Percentiles rank a stretch among this genome's conserved stretches.
Conservation (phyloP, 2,113 vertebrate genomes). For the Anarhynchus alexandrinus region DNA sequence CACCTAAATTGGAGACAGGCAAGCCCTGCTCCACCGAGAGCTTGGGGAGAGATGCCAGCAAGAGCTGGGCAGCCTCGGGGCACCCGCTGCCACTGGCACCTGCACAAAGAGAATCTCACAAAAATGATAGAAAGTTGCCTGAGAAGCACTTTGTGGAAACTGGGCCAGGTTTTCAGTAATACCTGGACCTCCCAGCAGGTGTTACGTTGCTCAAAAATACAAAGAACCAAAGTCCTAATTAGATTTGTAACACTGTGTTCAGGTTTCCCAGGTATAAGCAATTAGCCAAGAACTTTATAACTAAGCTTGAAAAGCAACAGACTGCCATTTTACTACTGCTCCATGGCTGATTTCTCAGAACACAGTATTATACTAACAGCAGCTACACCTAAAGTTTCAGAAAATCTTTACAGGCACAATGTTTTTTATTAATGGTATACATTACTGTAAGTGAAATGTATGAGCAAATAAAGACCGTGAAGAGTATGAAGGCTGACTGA, state of each 20-base stretch:
- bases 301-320: not conserved
- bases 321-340: not conserved
- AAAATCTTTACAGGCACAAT: not conserved
- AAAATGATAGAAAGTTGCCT: not conserved
- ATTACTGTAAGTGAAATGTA: not conserved
- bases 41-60: not conserved
- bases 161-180: not conserved
- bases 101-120: not conserved
- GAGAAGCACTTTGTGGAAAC: not conserved
- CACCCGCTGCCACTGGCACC: not conserved
- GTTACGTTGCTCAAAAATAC: not conserved
- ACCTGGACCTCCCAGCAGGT: not conserved
- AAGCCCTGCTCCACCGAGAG: not conserved
- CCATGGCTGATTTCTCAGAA: not conserved
- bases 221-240: not conserved
- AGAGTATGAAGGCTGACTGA: not conserved
- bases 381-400: not conserved
- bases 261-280: not conserved
- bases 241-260: not conserved
- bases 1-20: not conserved
- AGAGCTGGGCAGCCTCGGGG: rapidly evolving
- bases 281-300: not conserved
- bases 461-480: not conserved
- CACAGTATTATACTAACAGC: not conserved
- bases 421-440: not conserved